These are phyloP conservation scores for Meriones psammophilus DNA, from an alignment of 2,797 vertebrate genomes.

Conservation along the genomic window DNA sequence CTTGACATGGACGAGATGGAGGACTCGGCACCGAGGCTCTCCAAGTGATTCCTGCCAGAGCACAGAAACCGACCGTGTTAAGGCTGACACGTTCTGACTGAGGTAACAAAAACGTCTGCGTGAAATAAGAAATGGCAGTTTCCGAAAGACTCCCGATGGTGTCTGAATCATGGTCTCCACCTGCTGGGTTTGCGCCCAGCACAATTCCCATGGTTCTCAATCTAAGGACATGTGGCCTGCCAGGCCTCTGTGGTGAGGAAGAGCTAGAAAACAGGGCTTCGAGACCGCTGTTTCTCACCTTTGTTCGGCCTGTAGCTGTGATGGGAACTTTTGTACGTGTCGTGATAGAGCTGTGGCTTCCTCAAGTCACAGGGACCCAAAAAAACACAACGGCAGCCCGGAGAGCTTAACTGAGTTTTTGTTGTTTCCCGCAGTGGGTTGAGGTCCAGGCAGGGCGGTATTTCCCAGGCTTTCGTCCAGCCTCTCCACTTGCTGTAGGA, in stretches of 20 bases:
- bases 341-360: neutral
- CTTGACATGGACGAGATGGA: conserved; percentile 78
- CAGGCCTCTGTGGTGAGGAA: neutral
- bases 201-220: conserved; percentile 14
- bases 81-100: conserved; percentile 75
- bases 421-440: conserved; percentile 1
- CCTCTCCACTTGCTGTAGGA: neutral
- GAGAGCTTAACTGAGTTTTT: neutral
- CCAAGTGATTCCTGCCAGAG: conserved; percentile 78
- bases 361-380: neutral
- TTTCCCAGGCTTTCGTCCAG: neutral
- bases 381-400: neutral
- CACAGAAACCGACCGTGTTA: conserved; percentile 62
- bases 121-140: conserved; percentile 60
- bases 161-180: neutral
- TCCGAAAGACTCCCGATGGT: neutral
- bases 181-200: conserved; percentile 50
- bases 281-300: neutral
- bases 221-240: neutral
- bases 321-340: neutral
- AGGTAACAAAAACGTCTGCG: conserved; percentile 71
- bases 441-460: neutral
- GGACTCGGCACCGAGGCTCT: conserved; percentile 69
- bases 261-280: neutral
- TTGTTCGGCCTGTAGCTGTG: neutral